These are phyloP conservation scores for Mythimna vitellina DNA, from an alignment of 2,888 invertebrate genomes.

Conservation along the genomic window DNA sequence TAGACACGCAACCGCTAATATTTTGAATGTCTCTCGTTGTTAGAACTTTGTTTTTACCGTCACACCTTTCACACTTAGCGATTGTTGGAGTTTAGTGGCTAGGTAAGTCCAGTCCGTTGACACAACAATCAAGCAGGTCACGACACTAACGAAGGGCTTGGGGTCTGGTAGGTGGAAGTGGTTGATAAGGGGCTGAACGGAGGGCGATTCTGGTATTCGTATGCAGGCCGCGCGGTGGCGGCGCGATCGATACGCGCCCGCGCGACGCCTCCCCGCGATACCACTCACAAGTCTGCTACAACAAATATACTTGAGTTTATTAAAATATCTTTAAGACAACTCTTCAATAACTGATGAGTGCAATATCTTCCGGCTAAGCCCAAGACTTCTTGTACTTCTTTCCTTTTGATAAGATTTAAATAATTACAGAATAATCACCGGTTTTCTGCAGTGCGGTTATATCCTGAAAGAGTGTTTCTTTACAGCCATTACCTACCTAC, in stretches of 20 bases:
- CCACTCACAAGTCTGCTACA: slow-evolving; percentile 80
- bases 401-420: slow-evolving; percentile 1
- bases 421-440: slow-evolving; percentile 21
- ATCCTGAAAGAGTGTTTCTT: slow-evolving; percentile 65
- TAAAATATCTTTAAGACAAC: slow-evolving; percentile 72
- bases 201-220: slow-evolving; percentile 88
- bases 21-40: slow-evolving; percentile 42
- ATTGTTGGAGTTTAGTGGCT: slow-evolving; percentile 50
- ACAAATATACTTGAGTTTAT: slow-evolving; percentile 81
- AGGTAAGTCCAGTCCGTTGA: slow-evolving; percentile 64
- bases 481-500: slow-evolving; percentile 71
- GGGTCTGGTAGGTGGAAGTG: slow-evolving; percentile 82
- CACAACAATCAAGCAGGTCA: slow-evolving; percentile 81
- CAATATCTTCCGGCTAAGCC: background rate
- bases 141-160: slow-evolving; percentile 81
- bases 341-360: slow-evolving; percentile 16
- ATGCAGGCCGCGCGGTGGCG: slow-evolving; percentile 87
- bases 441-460: slow-evolving; percentile 6
- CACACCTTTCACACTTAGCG: slow-evolving; percentile 49
- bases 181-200: slow-evolving; percentile 85
- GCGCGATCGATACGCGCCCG: slow-evolving; percentile 90
- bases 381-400: background rate
- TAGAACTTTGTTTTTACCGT: slow-evolving; percentile 17
- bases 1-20: slow-evolving; percentile 59
- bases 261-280: slow-evolving; percentile 84